Base-by-base conservation (phyloP, 2,113 vertebrate genomes). In the Vombatus ursinus region DNA sequence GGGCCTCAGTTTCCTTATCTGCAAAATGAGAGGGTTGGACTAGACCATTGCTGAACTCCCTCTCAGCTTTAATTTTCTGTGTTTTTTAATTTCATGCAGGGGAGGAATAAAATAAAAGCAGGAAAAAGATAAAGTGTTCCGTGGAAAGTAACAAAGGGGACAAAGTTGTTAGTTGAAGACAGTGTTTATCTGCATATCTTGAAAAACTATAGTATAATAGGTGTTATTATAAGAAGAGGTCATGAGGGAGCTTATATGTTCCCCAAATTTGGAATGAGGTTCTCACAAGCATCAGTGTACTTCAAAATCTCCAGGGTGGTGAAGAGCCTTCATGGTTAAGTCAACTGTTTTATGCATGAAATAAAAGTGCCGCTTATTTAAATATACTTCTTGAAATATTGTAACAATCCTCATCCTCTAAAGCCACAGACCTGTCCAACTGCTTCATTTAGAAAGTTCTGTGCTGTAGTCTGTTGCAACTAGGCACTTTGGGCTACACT, bases 1-100 rank as follows among this genome's bases (percentile, higher is more conserved):
- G 52, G 47, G n/a, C 19, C 49, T 52, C 94, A 77, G 52, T 96
- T 92, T 92, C 23, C 52, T 96, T 23, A 8, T 92, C 3, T 95
- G 54, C 51, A 16, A 95, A 95, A 91, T 84, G 51, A 93, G 37
- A 52, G 2, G 19, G 9, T 91, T 49, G 92, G 23, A 44, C 52
- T 68, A 93, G 52, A 93, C 0, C 9, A 93, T 3, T 37, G 91
- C 3, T 77, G 49, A 51, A 12, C 16, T 49, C 23, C 28, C 84
- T 89, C 23, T 77, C 22, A 91, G 31, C n/a, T 93, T 31, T 89
- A 52, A 23, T 50, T 84, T 91, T 91, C 47, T 92, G 51, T 44
- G 26, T 54, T 90, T 91, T 5, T 44, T 14, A 49, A 54, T 90
- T 89, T 90, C 49, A 53, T 6, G 0, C 25, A 68, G 19, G 93